Evolutionary conservation across 2,797 vertebrate genomes (phyloP).

Genomic region (Gymnopithys bicolor): DNA sequence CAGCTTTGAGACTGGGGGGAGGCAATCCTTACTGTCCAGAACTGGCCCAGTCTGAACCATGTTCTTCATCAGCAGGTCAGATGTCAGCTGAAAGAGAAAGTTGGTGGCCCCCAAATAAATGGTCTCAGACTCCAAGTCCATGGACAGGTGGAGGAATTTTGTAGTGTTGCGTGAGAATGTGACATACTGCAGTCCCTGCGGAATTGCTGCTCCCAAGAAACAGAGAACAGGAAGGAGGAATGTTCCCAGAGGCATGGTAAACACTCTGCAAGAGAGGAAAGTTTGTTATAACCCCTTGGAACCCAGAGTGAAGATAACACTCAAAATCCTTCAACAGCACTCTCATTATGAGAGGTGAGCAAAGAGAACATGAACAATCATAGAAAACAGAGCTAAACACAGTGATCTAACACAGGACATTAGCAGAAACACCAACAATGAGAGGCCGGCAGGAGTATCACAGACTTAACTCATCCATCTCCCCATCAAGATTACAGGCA

Average conservation of each 20-base stretch:
- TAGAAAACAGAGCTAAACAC: not conserved
- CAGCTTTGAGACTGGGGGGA: slow-evolving; percentile 87
- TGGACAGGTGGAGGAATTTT: slow-evolving; percentile 89
- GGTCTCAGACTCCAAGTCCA: slow-evolving; percentile 83
- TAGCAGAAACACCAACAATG: not conserved
- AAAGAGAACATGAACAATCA: not conserved
- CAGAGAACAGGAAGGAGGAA: slow-evolving; percentile 78
- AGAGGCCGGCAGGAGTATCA: not conserved
- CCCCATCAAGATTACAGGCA: not conserved
- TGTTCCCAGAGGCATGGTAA: slow-evolving; percentile 87
- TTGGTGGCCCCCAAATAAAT: slow-evolving; percentile 94
- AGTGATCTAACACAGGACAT: not conserved
- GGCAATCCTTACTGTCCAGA: slow-evolving; percentile 92
- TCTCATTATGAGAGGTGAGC: not conserved
- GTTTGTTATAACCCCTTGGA: not conserved
- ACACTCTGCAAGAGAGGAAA: slow-evolving; percentile 77
- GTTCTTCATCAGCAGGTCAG: slow-evolving; percentile 79
- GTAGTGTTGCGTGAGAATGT: slow-evolving; percentile 84
- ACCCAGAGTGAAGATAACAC: not conserved
- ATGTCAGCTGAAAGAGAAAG: slow-evolving; percentile 90
- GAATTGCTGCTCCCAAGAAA: slow-evolving; percentile 74
- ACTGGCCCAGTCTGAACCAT: slow-evolving; percentile 86
- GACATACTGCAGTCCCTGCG: slow-evolving; percentile 73
- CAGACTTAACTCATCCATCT: not conserved
- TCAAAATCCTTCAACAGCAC: not conserved